A percentile compares a stretch with the other conserved stretches of the same genome.
phyloP scores from a whole-genome alignment of 35 echinoderm and acorn worm genomes.

The Heliocidaris tuberculata region DNA sequence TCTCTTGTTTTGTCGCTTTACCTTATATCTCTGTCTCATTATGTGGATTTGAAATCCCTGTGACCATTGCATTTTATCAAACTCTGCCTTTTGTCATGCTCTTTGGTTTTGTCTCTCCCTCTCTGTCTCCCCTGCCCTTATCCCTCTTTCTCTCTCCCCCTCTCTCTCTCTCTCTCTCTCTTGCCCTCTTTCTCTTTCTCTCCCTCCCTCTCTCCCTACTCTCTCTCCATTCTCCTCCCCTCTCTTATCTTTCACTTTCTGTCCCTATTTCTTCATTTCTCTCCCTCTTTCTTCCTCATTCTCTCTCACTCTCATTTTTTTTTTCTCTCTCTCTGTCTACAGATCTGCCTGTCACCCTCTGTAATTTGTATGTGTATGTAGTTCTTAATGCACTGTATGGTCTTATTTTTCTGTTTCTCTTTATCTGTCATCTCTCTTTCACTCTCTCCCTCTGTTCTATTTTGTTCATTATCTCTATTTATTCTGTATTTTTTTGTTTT shows the following conservation, averaged over 20 bases:
- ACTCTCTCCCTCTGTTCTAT: too few relatives aligned
- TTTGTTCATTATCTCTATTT: too few relatives aligned
- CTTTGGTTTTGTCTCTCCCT: not conserved
- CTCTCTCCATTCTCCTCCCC: too few relatives aligned
- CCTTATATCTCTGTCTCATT: too few relatives aligned
- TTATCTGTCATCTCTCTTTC: too few relatives aligned
- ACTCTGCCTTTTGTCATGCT: not conserved
- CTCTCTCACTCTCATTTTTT: too few relatives aligned
- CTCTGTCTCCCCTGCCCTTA: not conserved
- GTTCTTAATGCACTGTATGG: too few relatives aligned
- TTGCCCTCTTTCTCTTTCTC: not conserved
- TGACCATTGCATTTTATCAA: not conserved
- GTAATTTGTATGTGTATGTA: too few relatives aligned
- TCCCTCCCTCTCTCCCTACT: not conserved
- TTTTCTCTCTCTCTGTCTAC: not conserved
- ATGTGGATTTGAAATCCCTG: not conserved
- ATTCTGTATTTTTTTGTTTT: too few relatives aligned
- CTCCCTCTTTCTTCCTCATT: not conserved
- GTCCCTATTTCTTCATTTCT: not conserved
- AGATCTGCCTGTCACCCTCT: too few relatives aligned
- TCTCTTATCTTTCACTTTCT: not conserved
- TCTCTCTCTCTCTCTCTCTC: not conserved
- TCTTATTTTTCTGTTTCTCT: too few relatives aligned
- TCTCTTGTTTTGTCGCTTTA: not conserved
- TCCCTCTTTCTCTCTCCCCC: not conserved